Evolutionary conservation across 2,797 vertebrate genomes (phyloP), one percentile per base, ranked within the genome.

Genomic region (Zonotrichia albicollis): DNA sequence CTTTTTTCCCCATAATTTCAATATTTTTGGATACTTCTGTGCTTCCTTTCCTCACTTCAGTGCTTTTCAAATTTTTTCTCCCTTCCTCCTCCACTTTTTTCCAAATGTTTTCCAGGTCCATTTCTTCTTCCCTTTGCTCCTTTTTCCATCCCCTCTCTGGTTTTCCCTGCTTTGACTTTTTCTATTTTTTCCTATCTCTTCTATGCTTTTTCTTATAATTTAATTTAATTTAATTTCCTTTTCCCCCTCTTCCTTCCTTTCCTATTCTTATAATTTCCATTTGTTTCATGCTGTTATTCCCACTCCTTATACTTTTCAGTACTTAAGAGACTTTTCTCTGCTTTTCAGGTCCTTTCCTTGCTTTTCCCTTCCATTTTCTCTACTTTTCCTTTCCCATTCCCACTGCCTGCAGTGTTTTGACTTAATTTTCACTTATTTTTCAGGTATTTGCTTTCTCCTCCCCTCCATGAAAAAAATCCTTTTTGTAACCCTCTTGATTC

Each of bases 1-100:
- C 5, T 14, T 60, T 30, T 2, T 0, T 0, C 5, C 4, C 25
- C 21, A 13, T 43, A 27, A 45, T 55, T 60, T 54, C 30, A 42
- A 0, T 58, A 27, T 58, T 71, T 42, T 46, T 10, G 10, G 27
- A 38, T 57, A 12, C 22, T 68, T 60, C 18, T 66, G 34, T 66
- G 4, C 25, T 87, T 66, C 10, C 16, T 81, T 79, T 45, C 20
- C 38, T 60, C 13, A 16, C 16, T 46, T 53, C 10, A 60, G 12
- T 38, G 32, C 16, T 42, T 84, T 36, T 66, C n/a, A 60, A 9
- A 5, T 86, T 70, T 60, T 20, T 76, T 78, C 15, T 2, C 2
- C 11, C 10, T 38, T 66, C 27, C 15, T 64, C 22, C 45, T 61
- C n/a, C 9, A 5, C 16, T 15, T 45, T 14, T 23, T 60, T 15